Evolutionary conservation across 1,140 invertebrate species (phyloP).

Genomic region (Magallana ariakensis): DNA sequence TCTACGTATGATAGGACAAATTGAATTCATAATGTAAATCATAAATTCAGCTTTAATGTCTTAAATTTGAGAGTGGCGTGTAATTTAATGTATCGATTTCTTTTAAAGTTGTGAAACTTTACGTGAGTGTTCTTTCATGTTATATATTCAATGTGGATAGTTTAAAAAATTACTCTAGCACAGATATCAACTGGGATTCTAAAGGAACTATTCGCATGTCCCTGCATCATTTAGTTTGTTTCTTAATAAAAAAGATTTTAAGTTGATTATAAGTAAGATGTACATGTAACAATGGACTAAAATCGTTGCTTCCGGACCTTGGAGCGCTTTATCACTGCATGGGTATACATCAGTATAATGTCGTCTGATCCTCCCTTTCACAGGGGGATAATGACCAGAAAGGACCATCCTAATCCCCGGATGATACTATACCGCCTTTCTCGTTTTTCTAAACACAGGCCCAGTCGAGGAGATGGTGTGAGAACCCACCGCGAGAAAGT

Average conservation of each 20-base stretch:
- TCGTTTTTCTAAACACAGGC: conserved; percentile 43
- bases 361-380: neutral
- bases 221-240: neutral
- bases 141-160: neutral
- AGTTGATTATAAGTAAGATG: neutral
- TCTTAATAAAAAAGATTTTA: neutral
- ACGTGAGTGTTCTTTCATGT: neutral
- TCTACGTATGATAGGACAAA: neutral
- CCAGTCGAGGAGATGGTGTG: conserved; percentile 33
- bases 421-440: conserved; percentile 46
- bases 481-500: neutral
- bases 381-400: neutral
- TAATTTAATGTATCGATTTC: neutral
- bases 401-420: neutral
- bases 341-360: neutral
- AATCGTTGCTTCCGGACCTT: neutral
- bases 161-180: neutral
- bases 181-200: neutral
- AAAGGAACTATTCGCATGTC: neutral
- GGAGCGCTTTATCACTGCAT: neutral
- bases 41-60: too few relatives aligned
- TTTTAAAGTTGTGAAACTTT: neutral
- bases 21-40: neutral
- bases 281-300: conserved; percentile 3
- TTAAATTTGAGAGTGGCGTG: neutral